Percentiles rank a stretch among this genome's conserved stretches.
These are phyloP conservation scores for Emydoidea blandingii DNA, from an alignment of 2,797 vertebrate genomes.

Conservation along the genomic window DNA sequence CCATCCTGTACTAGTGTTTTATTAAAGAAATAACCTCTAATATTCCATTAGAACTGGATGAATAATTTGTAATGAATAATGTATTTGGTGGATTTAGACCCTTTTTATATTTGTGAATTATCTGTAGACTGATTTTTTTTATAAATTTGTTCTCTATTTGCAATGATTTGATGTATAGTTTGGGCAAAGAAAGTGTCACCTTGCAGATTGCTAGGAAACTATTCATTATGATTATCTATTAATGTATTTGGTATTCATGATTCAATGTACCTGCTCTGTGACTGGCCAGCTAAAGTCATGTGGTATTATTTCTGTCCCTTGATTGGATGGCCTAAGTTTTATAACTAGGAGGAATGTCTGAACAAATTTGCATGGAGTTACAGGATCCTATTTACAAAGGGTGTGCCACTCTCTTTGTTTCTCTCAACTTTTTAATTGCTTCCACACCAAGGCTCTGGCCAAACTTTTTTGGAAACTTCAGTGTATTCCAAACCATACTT, in stretches of 20 bases:
- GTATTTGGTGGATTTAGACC: background rate
- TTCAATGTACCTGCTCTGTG: background rate
- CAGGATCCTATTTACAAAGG: background rate
- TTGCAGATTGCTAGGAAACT: background rate
- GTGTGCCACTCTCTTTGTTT: background rate
- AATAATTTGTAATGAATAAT: background rate
- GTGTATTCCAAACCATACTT: background rate
- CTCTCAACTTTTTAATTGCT: background rate
- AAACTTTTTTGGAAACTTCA: accelerated
- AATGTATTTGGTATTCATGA: background rate
- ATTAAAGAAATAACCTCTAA: background rate
- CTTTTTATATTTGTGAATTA: background rate
- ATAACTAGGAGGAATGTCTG: background rate
- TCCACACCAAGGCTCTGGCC: background rate
- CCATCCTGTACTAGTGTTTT: no score
- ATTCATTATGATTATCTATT: background rate
- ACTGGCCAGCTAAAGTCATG: background rate
- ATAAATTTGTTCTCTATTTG: background rate
- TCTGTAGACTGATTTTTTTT: background rate
- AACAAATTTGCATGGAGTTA: background rate
- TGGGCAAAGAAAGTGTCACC: background rate
- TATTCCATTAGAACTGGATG: no score
- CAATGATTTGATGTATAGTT: background rate
- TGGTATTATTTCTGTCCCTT: background rate
- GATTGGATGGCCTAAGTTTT: background rate